phyloP scores from a whole-genome alignment of 2,113 vertebrate species.

The Mormoops blainvillei region DNA sequence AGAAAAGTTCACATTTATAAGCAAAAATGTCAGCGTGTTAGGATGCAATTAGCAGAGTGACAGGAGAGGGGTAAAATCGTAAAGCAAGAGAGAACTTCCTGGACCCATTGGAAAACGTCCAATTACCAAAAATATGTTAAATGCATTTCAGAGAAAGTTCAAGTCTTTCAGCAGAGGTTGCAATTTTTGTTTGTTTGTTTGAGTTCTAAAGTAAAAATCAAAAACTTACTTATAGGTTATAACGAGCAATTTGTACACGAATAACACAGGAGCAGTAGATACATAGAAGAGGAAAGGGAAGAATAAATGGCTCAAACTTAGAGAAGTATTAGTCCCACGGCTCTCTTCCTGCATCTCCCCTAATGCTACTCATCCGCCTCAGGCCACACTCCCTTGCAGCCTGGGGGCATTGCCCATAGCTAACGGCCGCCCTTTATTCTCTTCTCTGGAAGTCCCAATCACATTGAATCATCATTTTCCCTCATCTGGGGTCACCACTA shows the following conservation, averaged over 20 bases:
- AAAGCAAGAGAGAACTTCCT: not conserved
- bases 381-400: rapidly evolving
- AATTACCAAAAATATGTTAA: not conserved
- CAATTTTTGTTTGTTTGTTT: too few species aligned
- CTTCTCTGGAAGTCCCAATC: not conserved
- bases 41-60: not conserved
- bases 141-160: not conserved
- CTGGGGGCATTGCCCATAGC: too few species aligned
- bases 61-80: not conserved
- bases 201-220: not conserved
- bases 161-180: not conserved
- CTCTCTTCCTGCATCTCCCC: not conserved
- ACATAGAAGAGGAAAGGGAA: not conserved
- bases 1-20: not conserved
- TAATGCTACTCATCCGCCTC: rapidly evolving
- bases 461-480: not conserved
- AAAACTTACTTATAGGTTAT: not conserved
- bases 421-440: not conserved
- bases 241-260: not conserved
- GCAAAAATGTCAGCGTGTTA: not conserved
- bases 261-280: not conserved
- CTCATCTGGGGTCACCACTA: not conserved
- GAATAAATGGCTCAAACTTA: not conserved
- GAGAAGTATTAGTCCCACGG: not conserved
- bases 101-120: not conserved